Base-by-base conservation (phyloP, 1,140 invertebrate species). In the Nebria ingens region DNA sequence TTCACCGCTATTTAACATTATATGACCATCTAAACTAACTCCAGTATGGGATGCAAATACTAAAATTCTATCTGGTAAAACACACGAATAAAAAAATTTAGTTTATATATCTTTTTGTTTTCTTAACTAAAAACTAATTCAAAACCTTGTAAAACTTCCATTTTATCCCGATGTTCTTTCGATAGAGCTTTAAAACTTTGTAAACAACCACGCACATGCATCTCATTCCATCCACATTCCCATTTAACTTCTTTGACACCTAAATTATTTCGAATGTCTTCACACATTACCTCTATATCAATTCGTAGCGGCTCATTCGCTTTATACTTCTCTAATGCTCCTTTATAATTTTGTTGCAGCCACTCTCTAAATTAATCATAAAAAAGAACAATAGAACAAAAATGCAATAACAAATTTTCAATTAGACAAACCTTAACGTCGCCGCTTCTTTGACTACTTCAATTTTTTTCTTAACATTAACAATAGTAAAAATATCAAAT, bases 1-100 rank as follows among this genome's bases (percentile, higher is more conserved):
- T 81, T 94, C 91, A 12, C 89, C 90, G 58, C 86, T 92, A 69
- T 88, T 91, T 0, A 96, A 77, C 75, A 87, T 87, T 17, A 96
- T 82, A 65, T 89, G 83, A 1, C 91, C 91, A 65, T 93, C 87
- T 34, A 93, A 75, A 67, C 84, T 89, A 2, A 95, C 85, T 13
- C 92, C 91, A 19, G 91, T 93, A 62, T 91, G 87, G 65, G 84
- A 85, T 1, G 88, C 89, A 76, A 95, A 86, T 1, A 92, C 84
- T 25, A 95, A 71, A 20, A 79, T 85, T 58, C 86, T 75, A 65
- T 78, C 81, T 80, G 62, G 54, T 79, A 63, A 59, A 54, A 52
- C 55, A 55, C n/a, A n/a, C n/a, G n/a, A n/a, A n/a, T n/a, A n/a
- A n/a, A n/a, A n/a, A n/a, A n/a, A n/a, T n/a, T n/a, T n/a, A n/a